These are phyloP conservation scores for Allygus modestus DNA, from an alignment of 2,888 invertebrate species.

Conservation along the genomic window DNA sequence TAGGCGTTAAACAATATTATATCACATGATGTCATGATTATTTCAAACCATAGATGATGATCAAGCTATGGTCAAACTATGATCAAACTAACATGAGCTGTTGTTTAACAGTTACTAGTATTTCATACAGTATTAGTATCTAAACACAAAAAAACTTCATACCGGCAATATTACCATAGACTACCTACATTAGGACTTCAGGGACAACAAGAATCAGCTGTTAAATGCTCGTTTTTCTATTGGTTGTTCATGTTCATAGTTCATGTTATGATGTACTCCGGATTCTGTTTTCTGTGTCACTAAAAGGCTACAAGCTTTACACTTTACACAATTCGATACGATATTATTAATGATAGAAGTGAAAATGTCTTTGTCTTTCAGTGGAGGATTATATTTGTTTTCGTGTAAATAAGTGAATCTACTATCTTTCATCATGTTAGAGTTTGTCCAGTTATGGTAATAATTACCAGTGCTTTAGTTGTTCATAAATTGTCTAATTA, in stretches of 20 bases:
- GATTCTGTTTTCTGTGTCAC: neutral
- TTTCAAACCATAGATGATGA: too few relatives aligned
- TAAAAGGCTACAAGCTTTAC: neutral
- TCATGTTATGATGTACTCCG: too few relatives aligned
- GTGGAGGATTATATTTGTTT: neutral
- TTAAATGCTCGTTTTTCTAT: neutral
- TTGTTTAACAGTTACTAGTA: too few relatives aligned
- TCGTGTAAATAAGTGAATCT: neutral
- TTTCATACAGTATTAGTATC: too few relatives aligned
- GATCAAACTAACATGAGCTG: too few relatives aligned
- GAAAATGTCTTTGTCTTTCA: neutral
- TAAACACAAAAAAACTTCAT: too few relatives aligned
- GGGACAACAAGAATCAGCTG: too few relatives aligned
- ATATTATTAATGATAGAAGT: neutral
- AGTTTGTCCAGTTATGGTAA: conserved; percentile 37
- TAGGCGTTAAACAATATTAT: too few relatives aligned
- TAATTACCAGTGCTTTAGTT: conserved; percentile 51
- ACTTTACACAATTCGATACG: neutral
- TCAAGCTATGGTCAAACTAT: too few relatives aligned
- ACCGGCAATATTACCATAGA: too few relatives aligned
- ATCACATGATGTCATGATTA: too few relatives aligned
- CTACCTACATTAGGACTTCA: too few relatives aligned
- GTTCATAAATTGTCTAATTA: conserved; percentile 50
- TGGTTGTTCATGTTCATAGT: neutral
- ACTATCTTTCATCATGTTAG: neutral